phyloP scores from a whole-genome alignment of 2,888 invertebrate species.

The Melipona bicolor region DNA sequence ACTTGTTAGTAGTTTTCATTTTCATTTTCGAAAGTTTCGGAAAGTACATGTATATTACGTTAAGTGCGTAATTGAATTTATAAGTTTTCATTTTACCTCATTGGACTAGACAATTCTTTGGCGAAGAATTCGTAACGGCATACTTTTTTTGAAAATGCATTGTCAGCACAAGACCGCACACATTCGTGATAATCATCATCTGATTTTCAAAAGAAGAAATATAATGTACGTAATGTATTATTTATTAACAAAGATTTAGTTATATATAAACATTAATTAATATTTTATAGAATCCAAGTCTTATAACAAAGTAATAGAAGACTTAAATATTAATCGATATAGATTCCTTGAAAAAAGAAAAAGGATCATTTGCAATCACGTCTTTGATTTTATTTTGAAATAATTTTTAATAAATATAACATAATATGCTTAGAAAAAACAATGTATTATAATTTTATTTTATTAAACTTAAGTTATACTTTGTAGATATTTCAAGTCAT shows the following conservation, averaged over 20 bases:
- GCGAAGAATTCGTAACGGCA: conserved; percentile 74
- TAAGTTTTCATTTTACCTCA: conserved; percentile 63
- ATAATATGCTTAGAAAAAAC: not conserved
- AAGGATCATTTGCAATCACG: not conserved
- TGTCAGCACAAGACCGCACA: conserved; percentile 66
- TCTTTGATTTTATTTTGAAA: not conserved
- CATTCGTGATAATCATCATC: conserved; percentile 68
- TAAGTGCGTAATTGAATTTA: not conserved
- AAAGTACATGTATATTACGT: not conserved
- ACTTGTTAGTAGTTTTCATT: not conserved
- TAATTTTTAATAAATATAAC: not conserved
- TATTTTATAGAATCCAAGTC: not conserved
- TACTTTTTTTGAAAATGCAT: conserved; percentile 55
- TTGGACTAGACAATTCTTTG: conserved; percentile 46
- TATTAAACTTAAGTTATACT: too few relatives aligned
- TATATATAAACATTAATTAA: not conserved
- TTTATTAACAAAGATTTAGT: not conserved
- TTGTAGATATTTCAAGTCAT: not conserved
- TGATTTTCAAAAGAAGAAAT: conserved; percentile 36
- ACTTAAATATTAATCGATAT: not conserved
- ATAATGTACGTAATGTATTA: not conserved
- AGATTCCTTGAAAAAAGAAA: not conserved
- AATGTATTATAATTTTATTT: not conserved
- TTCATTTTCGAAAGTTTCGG: not conserved
- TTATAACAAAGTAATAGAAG: not conserved